Base-by-base conservation (phyloP, 2,888 invertebrate species). In the Synanthedon andrenaeformis region DNA sequence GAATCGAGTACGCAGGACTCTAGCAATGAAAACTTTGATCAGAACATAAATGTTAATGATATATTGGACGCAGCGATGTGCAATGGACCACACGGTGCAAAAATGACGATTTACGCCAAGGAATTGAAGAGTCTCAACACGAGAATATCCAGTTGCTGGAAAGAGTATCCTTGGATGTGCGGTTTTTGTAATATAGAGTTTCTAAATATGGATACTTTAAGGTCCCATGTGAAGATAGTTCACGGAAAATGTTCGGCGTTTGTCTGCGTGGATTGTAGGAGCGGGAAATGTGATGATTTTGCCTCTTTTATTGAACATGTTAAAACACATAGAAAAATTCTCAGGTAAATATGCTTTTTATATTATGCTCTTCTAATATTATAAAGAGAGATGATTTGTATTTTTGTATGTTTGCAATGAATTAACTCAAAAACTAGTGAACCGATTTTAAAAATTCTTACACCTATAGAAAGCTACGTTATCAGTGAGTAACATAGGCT, bases 211-310 rank as follows among this genome's bases (percentile, higher is more conserved):
- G 72, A 71, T 0, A 79, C 72, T 50, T 72, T 93, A 42, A 76
- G 91, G 54, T 85, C 90, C 1, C 93, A 93, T 66, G 89, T 90
- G 51, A 88, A 89, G 58, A 76, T 83, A 6, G 88, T 89, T 0
- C 93, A 93, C 62, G 89, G 90, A 50, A 91, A 91, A 62, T 88
- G 90, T 57, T 83, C 89, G 0, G 90, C 90, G 5, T 92, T 91
- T 63, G 86, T 89, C 64, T 93, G 93, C 67, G 88, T 90, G 17
- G 91, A 92, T 63, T 93, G 93, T 67, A 90, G 91, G 54, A 60
- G 55, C 50, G 90, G 90, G 61, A 86, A 90, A 12, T 89, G 89
- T 59, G 88, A 89, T 49, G 90, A 90, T 64, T 92, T 92, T 71
- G 82, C 85, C 56, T 86, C 89, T 4, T 93, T 93, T 67, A 69